These are phyloP conservation scores for Centropus bengalensis DNA, from an alignment of 2,113 vertebrate species.

Conservation along the genomic window DNA sequence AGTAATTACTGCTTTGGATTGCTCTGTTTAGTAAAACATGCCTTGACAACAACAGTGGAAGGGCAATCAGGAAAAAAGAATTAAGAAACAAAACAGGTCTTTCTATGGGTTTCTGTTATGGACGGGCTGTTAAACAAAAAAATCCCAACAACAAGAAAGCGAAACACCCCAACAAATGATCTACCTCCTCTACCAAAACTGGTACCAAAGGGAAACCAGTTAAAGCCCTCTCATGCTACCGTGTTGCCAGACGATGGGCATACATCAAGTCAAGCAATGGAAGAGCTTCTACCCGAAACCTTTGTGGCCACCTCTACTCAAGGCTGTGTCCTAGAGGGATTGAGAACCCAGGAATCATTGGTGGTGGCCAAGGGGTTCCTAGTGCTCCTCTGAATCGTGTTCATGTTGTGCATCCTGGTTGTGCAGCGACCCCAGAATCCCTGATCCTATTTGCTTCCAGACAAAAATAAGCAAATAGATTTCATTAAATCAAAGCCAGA, in stretches of 20 bases:
- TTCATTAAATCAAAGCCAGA: not conserved
- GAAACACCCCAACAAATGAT: not conserved
- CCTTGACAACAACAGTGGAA: not conserved
- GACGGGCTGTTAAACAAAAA: not conserved
- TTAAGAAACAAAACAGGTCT: not conserved
- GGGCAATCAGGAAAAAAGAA: not conserved
- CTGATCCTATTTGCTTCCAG: not conserved
- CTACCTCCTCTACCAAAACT: not conserved
- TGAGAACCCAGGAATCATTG: not conserved
- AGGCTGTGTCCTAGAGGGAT: not conserved
- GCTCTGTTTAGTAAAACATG: slow-evolving; percentile 10
- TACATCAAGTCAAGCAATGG: not conserved
- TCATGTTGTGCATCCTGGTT: not conserved
- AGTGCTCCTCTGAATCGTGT: not conserved
- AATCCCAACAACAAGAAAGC: not conserved
- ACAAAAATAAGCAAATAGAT: not conserved
- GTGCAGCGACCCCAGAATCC: not conserved
- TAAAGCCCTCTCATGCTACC: not conserved
- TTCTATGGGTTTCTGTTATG: not conserved
- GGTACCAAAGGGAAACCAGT: not conserved
- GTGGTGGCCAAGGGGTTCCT: not conserved
- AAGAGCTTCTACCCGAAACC: not conserved
- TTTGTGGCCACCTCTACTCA: not conserved
- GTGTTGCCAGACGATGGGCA: not conserved
- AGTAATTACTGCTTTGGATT: slow-evolving; percentile 8